These are phyloP conservation scores for Engystomops pustulosus DNA, from an alignment of 2,113 vertebrate genomes.

Conservation along the genomic window DNA sequence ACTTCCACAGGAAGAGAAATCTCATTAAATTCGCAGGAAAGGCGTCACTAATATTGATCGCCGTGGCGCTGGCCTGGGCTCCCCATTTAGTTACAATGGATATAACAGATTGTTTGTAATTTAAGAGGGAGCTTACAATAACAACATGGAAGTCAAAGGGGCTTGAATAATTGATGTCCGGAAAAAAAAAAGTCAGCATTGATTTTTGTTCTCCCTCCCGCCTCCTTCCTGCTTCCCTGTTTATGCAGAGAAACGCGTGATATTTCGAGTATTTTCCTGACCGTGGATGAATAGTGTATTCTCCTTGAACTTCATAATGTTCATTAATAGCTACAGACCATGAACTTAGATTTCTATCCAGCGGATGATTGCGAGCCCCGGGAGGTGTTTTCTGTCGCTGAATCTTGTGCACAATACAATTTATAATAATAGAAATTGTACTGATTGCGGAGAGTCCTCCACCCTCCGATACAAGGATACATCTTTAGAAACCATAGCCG, in stretches of 20 bases:
- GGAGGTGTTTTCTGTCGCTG: slow-evolving; percentile 30
- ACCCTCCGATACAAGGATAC: slow-evolving; percentile 7
- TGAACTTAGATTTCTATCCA: slow-evolving; percentile 1
- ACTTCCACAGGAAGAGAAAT: slow-evolving; percentile 9
- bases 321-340: slow-evolving; percentile 32
- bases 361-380: background rate
- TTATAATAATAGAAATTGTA: slow-evolving; percentile 35
- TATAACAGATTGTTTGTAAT: slow-evolving; percentile 56
- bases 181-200: slow-evolving; percentile 41
- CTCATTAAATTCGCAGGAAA: slow-evolving; percentile 8
- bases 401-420: background rate
- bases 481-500: background rate
- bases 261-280: slow-evolving; percentile 37
- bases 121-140: slow-evolving; percentile 51
- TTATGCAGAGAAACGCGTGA: slow-evolving; percentile 7
- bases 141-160: slow-evolving; percentile 34
- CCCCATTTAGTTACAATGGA: slow-evolving; percentile 45
- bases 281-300: background rate
- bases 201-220: slow-evolving; percentile 33
- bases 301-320: slow-evolving; percentile 43
- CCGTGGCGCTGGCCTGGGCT: slow-evolving; percentile 2
- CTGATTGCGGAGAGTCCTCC: slow-evolving; percentile 23
- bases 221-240: slow-evolving; percentile 5
- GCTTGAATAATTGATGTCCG: slow-evolving; percentile 49
- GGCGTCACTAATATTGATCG: slow-evolving; percentile 34